These are phyloP conservation scores for Thunnus albacares DNA, from an alignment of 2,797 vertebrate species.

Conservation along the genomic window DNA sequence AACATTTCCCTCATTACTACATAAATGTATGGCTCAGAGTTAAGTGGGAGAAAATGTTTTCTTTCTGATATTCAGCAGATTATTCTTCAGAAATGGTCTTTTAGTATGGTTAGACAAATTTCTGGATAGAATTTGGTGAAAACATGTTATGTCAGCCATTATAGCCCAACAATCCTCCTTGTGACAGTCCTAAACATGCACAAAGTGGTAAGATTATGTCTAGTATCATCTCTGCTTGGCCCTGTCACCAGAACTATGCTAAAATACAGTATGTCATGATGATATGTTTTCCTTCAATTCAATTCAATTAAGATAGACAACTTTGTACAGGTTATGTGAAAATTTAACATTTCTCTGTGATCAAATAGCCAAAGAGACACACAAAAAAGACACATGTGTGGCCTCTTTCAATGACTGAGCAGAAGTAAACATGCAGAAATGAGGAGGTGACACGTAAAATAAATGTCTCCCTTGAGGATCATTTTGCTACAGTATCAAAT, in stretches of 20 bases:
- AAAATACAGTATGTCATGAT: not conserved
- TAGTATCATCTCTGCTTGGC: too few relatives aligned
- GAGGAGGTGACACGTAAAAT: conserved; percentile 33
- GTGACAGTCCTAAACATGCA: not conserved
- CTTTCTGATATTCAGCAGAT: not conserved
- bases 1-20: conserved; percentile 19
- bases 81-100: conserved; percentile 3
- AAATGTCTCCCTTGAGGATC: not conserved
- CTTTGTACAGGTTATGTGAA: not conserved
- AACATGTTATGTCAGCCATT: not conserved
- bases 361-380: conserved; percentile 11
- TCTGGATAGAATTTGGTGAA: not conserved
- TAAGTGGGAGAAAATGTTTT: not conserved
- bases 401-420: conserved; percentile 41
- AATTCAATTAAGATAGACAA: not conserved
- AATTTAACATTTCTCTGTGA: conserved; percentile 12
- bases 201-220: not conserved
- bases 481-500: not conserved
- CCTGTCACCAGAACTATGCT: not conserved
- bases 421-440: conserved; percentile 30
- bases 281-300: not conserved
- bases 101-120: not conserved
- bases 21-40: conserved; percentile 24
- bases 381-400: conserved; percentile 26
- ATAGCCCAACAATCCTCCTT: too few relatives aligned